Evolutionary conservation across 2,888 invertebrate genomes (phyloP), one percentile per base, ranked within the genome.

Genomic region (Mimas tiliae): DNA sequence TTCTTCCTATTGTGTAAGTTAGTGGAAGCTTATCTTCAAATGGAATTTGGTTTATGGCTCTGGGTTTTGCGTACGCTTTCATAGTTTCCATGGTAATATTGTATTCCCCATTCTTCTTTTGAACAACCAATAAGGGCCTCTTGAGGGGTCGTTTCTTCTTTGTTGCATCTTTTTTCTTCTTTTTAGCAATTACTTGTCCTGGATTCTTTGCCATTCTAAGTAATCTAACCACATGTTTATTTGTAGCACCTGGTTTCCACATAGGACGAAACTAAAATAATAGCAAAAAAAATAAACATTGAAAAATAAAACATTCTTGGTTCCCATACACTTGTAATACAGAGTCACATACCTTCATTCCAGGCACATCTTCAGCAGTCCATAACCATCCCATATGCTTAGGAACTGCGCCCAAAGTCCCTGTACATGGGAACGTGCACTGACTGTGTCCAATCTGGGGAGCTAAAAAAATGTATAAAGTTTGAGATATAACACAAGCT

Each of bases 371-470:
- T 69, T 90, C 88, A 65, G 91, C 86, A 69, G 82, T 91, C 94
- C 94, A 94, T 33, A 93, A 76, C 94, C 94, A 94, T n/a, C 94
- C 94, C 93, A 93, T 94, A 45, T 71, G 69, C 70, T 87, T 91
- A n/a, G 93, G 94, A 34, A 94, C 93, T 67, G 74, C 70, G 48
- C 78, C 79, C 53, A 88, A 67, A 48, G 81, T 83, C 34, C 90
- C 91, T 12, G 79, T 80, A 75, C 90, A 89, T 47, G 90, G 88
- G 70, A 84, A 69, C 47, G 77, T 83, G 70, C 93, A 93, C 69
- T 81, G 79, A 70, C 84, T 85, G 79, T 93, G 93, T 67, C 93
- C 93, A 81, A 91, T 91, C 73, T 90, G 83, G 69, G 93, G 90
- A 58, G 93, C 93, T 93, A 74, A 45, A 85, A 83, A 34, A 62